A percentile compares a stretch with the other conserved stretches of the same genome.
phyloP scores from a whole-genome alignment of 2,888 invertebrate genomes.

The Branchellion lobata region DNA sequence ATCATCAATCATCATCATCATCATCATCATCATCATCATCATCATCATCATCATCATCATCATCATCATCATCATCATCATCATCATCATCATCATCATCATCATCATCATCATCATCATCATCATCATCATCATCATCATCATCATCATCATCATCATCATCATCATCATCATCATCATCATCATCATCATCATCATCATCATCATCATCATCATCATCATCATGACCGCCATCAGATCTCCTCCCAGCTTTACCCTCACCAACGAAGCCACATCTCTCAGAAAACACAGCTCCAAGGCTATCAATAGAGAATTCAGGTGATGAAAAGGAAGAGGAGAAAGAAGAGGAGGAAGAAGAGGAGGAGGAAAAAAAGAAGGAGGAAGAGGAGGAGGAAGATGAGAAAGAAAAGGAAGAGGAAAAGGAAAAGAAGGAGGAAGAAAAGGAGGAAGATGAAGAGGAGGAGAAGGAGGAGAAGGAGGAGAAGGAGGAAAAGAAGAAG shows the following conservation, averaged over 20 bases:
- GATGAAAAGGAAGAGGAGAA: slow-evolving; percentile 42
- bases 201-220: background rate
- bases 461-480: too few species aligned
- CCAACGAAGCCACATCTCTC: slow-evolving; percentile 14
- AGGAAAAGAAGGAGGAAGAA: slow-evolving; percentile 48
- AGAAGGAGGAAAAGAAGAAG: slow-evolving; percentile 48
- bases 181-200: background rate
- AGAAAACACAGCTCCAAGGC: slow-evolving; percentile 34
- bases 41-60: slow-evolving; percentile 23
- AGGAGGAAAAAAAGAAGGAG: slow-evolving; percentile 50
- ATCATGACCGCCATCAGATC: background rate
- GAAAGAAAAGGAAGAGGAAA: slow-evolving; percentile 49
- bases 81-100: slow-evolving; percentile 33
- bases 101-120: background rate
- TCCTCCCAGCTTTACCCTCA: slow-evolving; percentile 15
- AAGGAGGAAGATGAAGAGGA: too few species aligned
- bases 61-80: slow-evolving; percentile 32
- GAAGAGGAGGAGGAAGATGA: slow-evolving; percentile 50
- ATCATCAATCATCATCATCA: slow-evolving; percentile 22
- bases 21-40: slow-evolving; percentile 20
- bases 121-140: background rate
- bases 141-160: background rate
- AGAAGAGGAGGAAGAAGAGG: slow-evolving; percentile 49
- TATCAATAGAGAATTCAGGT: slow-evolving; percentile 48
- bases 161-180: background rate